Percentiles rank a stretch among this genome's conserved stretches.
Conservation (phyloP, 37 sponge, comb jelly and placozoan genomes). For the Diacarnus erythraeanus region DNA sequence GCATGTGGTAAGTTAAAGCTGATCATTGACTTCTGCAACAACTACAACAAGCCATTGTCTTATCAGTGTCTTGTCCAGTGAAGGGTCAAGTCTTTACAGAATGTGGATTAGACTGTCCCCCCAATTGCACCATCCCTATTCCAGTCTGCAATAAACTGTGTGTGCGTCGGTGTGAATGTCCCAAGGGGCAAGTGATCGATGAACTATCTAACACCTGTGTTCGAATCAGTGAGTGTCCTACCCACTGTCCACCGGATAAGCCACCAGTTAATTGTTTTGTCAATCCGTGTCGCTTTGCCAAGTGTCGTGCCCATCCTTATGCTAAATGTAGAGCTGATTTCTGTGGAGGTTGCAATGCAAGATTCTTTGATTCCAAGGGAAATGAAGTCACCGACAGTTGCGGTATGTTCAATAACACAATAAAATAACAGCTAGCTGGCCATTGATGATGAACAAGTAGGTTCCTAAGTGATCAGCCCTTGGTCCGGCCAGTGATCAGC, state of each 20-base stretch:
- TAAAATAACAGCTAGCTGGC: neutral
- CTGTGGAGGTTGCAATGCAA: conserved; percentile 71
- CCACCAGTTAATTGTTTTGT: conserved; percentile 44
- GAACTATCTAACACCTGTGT: conserved; percentile 19
- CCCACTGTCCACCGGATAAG: conserved; percentile 41
- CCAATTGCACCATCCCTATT: conserved; percentile 31
- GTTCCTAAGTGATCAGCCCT: neutral
- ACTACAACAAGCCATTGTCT: neutral
- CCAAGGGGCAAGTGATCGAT: conserved; percentile 25
- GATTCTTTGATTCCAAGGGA: conserved; percentile 34
- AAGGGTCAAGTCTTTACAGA: conserved; percentile 11
- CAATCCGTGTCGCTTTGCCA: conserved; percentile 50
- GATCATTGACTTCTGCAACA: conserved; percentile 41
- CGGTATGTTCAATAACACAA: no score
- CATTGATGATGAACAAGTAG: neutral
- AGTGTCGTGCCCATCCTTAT: conserved; percentile 52
- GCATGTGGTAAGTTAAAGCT: conserved; percentile 19
- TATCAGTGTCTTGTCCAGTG: neutral
- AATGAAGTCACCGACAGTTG: conserved; percentile 44
- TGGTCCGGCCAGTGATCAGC: neutral
- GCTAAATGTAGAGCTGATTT: conserved; percentile 59
- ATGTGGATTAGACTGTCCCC: conserved; percentile 36
- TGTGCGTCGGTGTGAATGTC: conserved; percentile 27
- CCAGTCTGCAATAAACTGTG: conserved; percentile 24
- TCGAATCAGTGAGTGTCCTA: conserved; percentile 21